Evolutionary conservation across 2,888 invertebrate species (phyloP), one percentile per base, ranked within the genome.

Genomic region (Rhogogaster chlorosoma): DNA sequence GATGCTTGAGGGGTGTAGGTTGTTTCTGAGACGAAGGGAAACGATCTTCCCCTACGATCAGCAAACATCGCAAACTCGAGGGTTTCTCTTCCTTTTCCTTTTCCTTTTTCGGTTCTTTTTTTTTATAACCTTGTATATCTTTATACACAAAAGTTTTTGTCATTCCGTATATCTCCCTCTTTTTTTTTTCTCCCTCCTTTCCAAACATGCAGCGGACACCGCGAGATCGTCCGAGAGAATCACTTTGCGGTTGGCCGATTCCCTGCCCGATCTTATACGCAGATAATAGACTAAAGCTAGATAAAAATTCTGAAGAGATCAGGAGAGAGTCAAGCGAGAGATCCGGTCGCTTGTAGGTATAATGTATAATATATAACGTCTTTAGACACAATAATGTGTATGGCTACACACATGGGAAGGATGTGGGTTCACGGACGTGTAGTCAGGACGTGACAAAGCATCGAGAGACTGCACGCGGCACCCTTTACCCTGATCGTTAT

Each of bases 401-500:
- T 71, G 10, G 1, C 9, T 12, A n/a, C 22, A 5, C n/a, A 18
- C 22, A 38, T 22, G 7, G 36, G 7, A 3, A 9, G 1, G 7
- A 15, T 1, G 5, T 67, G 18, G 15, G 67, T 67, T 3, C 3
- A 64, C 29, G 29, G 12, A 22, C 15, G 22, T 38, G 38, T 38
- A 57, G 26, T 42, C 22, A 32, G 38, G 64, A 82, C 42, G 64
- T 64, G 64, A 78, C 78, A 53, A 57, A 45, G 78, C 78, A 36
- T 49, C 36, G 36, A 70, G 9, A 15, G 32, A 26, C 22, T 42
- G 71, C 38, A 32, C 61, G 22, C 42, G 57, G 45, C 18, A 61
- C 80, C 36, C 71, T 73, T 73, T 36, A 77, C 29, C 45, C 49
- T 26, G 61, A 57, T 88, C 87, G 90, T 90, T 90, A 89, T 89